Percentiles rank a stretch among this genome's conserved stretches.
Conservation (phyloP, 37 sponge, comb jelly and placozoan genomes). For the Oopsacas minuta region DNA sequence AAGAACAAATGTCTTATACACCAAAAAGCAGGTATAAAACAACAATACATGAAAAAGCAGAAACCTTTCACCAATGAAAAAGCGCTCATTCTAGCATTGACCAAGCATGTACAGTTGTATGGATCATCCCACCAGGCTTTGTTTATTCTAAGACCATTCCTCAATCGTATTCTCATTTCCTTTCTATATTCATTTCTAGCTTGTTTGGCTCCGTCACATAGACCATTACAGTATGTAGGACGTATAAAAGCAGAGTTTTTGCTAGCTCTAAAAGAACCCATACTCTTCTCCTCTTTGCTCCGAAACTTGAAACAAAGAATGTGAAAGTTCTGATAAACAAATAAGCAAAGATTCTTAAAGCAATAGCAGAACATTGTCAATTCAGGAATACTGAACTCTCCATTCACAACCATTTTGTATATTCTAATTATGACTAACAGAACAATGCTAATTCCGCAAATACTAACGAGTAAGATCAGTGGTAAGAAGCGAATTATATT, state of each 20-base stretch:
- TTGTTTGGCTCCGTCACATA: not conserved
- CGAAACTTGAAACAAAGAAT: constrained; percentile 11
- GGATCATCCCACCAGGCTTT: constrained; percentile 10
- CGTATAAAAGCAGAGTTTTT: not conserved
- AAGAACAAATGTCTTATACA: not conserved
- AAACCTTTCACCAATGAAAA: not conserved
- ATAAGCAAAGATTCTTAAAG: not conserved
- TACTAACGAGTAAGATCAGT: not conserved
- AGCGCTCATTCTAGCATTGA: not conserved
- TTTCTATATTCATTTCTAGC: not conserved
- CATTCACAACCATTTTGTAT: constrained; percentile 17
- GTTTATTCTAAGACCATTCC: not conserved
- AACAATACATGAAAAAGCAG: not conserved
- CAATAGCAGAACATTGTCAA: not conserved
- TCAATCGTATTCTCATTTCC: constrained; percentile 1
- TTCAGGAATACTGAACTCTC: constrained; percentile 8
- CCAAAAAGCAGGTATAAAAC: not conserved
- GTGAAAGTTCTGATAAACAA: not conserved
- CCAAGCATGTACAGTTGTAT: not conserved
- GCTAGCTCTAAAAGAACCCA: not conserved
- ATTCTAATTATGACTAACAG: not conserved
- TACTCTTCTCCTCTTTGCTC: not conserved
- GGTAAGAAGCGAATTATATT: not conserved
- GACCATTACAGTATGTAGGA: not conserved
- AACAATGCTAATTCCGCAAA: not conserved